Evolutionary conservation across 2,113 vertebrate genomes (phyloP), one percentile per base, ranked within the genome.

Genomic region (Sceloporus undulatus): DNA sequence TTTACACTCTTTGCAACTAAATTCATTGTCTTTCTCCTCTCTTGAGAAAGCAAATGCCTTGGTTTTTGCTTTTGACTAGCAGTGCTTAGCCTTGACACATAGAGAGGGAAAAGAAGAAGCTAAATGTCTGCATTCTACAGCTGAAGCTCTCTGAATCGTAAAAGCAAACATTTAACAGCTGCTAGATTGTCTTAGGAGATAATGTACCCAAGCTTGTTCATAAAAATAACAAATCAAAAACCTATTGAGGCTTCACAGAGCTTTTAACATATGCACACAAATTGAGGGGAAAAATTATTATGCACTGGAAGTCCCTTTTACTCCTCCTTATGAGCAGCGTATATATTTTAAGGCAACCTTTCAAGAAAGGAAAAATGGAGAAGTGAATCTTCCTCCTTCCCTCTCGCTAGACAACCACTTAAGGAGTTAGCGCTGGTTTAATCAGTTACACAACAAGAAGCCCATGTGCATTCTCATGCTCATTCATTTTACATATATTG

Each of bases 111-210:
- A 34, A 79, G 34, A 84, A 75, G 54, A 48, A 71, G 81, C 29
- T 3, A 56, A 86, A 29, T 42, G 74, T 70, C 27, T 14, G 59
- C 52, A 14, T 85, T 83, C 71, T 21, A 8, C 42, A 54, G 59
- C 85, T 40, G 52, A 88, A 81, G 77, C 56, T 84, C 88, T 78
- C 83, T 40, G 74, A 19, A 16, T 38, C 84, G 73, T 1, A 0
- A 88, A 87, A 79, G 48, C 48, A 59, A 70, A 88, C 65, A 29
- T 42, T 82, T 62, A 56, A 82, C 85, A 87, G 88, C 87, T 91
- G 92, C 65, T 56, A 48, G 84, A 70, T 34, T 38, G 81, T 84
- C 86, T 52, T 5, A 0, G 59, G 66, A 88, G 87, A 68, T 83
- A 42, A 76, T 23, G 65, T 85, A 65, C 71, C 9, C 48, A 88